Conservation (phyloP, 2,888 invertebrate genomes). For the Drosophila stalkeri region DNA sequence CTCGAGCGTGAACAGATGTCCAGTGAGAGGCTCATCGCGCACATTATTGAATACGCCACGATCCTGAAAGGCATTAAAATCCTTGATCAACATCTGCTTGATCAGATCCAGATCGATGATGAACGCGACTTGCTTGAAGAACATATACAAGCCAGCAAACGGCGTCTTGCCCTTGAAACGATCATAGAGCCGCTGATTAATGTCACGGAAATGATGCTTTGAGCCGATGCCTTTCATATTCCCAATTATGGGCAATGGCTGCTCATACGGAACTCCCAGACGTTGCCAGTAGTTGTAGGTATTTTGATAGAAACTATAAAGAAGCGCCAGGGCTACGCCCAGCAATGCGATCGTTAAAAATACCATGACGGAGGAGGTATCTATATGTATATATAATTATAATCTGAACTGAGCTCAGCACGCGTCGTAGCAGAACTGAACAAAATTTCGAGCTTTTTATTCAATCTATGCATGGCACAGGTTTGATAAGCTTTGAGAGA, state of each 20-base stretch:
- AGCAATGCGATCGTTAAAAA: conserved; percentile 49
- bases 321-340: conserved; percentile 38
- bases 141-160: conserved; percentile 71
- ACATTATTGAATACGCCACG: conserved; percentile 78
- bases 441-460: not conserved
- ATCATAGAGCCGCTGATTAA: conserved; percentile 63
- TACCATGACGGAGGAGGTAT: conserved; percentile 16
- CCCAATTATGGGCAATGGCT: conserved; percentile 62
- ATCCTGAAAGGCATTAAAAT: conserved; percentile 83
- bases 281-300: conserved; percentile 70
- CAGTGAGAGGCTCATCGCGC: conserved; percentile 81
- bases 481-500: conserved; percentile 19
- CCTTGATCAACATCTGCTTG: conserved; percentile 82
- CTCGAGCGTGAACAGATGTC: conserved; percentile 80
- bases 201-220: conserved; percentile 61
- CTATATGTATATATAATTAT: not conserved
- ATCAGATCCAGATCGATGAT: conserved; percentile 80
- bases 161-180: conserved; percentile 66
- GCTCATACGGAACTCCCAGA: conserved; percentile 61
- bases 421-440: conserved; percentile 9
- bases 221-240: conserved; percentile 72
- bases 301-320: conserved; percentile 34
- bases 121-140: conserved; percentile 61
- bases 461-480: not conserved
- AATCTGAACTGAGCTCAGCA: not conserved